These are phyloP conservation scores for Aphodius sticticus DNA, from an alignment of 2,888 invertebrate genomes.

Conservation along the genomic window DNA sequence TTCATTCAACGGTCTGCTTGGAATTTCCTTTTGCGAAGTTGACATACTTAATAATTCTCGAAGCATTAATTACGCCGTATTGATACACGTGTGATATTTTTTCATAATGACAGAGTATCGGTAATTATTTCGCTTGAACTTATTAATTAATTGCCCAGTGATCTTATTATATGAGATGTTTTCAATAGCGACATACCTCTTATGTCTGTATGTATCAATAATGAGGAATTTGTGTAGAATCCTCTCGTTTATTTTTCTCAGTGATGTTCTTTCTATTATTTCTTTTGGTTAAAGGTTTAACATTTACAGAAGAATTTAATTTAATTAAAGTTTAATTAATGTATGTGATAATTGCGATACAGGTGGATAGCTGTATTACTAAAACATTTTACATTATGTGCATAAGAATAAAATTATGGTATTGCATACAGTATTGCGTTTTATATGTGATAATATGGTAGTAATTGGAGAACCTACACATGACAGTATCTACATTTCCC, in stretches of 20 bases:
- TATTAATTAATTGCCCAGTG: slow-evolving; percentile 23
- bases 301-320: not conserved
- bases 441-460: too few species aligned
- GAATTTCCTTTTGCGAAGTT: slow-evolving; percentile 23
- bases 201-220: not conserved
- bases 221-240: not conserved
- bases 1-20: not conserved
- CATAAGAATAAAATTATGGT: too few species aligned
- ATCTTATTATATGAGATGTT: slow-evolving; percentile 5
- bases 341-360: too few species aligned
- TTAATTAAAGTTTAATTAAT: too few species aligned
- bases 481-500: too few species aligned
- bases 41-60: slow-evolving; percentile 23
- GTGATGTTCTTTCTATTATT: not conserved
- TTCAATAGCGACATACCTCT: not conserved
- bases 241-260: not conserved
- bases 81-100: not conserved
- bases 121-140: slow-evolving; percentile 11
- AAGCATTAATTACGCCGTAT: slow-evolving; percentile 5
- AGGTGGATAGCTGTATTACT: too few species aligned
- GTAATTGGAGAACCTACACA: too few species aligned
- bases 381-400: too few species aligned
- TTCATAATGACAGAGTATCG: not conserved
- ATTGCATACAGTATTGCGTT: too few species aligned
- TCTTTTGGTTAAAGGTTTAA: not conserved